Evolutionary conservation across 1,140 invertebrate genomes (phyloP).

Genomic region (Schlechtendalia chinensis): DNA sequence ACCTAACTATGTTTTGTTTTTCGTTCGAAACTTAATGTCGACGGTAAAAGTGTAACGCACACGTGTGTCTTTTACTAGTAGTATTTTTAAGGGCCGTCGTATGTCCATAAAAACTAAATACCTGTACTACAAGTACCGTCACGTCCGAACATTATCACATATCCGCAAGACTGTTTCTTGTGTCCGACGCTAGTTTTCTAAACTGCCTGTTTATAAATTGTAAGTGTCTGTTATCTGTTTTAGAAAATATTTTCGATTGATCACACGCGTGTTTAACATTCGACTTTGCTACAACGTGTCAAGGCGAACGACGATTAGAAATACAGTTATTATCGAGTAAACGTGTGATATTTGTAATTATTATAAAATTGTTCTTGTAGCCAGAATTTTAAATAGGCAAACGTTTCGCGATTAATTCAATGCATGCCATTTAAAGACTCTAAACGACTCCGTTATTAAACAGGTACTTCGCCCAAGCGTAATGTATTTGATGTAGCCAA

Average conservation of each 20-base stretch:
- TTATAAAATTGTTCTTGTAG: not conserved
- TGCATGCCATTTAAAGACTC: too few relatives aligned
- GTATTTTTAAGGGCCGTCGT: too few relatives aligned
- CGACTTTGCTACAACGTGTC: not conserved
- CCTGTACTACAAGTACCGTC: not conserved
- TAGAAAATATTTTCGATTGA: not conserved
- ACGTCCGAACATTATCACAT: not conserved
- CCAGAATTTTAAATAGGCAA: not conserved
- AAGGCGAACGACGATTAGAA: not conserved
- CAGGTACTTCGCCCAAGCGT: too few relatives aligned
- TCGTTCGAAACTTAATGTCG: too few relatives aligned
- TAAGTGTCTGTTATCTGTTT: not conserved
- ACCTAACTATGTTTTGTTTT: too few relatives aligned
- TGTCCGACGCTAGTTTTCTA: not conserved
- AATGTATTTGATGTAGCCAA: too few relatives aligned
- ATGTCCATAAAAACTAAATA: too few relatives aligned
- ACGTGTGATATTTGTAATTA: not conserved
- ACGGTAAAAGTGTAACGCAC: too few relatives aligned
- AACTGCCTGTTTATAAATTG: conserved; percentile 25
- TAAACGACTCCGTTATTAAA: too few relatives aligned
- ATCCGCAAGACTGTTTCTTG: conserved; percentile 15
- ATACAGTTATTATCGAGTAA: not conserved
- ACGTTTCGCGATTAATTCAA: too few relatives aligned
- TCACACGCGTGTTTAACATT: not conserved
- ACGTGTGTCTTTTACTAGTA: too few relatives aligned